Evolutionary conservation across 1,140 invertebrate genomes (phyloP).

Genomic region (Geopemphigus sp.): DNA sequence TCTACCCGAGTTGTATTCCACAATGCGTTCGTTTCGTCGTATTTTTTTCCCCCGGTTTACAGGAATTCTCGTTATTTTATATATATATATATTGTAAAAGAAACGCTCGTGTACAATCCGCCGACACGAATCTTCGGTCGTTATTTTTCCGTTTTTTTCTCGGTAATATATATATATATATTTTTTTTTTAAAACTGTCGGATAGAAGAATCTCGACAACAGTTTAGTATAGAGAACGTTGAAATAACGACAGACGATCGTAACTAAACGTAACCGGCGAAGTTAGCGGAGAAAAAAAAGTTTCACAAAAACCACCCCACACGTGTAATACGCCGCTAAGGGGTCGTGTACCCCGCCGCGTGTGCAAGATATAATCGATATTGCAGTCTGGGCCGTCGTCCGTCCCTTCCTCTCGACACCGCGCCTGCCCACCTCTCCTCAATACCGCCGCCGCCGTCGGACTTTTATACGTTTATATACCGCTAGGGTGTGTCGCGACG

Average conservation of each 20-base stretch:
- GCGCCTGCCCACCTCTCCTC: background rate
- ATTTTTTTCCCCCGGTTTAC: slow-evolving; percentile 11
- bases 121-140: slow-evolving; percentile 5
- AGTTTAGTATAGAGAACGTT: too few relatives aligned
- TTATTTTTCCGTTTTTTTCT: slow-evolving; percentile 1
- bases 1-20: slow-evolving; percentile 4
- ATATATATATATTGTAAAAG: background rate
- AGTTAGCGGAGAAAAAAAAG: too few relatives aligned
- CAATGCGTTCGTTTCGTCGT: slow-evolving; percentile 24
- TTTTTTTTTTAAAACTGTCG: background rate
- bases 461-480: background rate
- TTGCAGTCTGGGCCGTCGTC: slow-evolving; percentile 47
- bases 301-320: background rate
- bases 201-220: background rate
- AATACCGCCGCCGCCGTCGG: background rate
- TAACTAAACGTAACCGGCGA: too few relatives aligned
- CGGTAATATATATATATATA: background rate
- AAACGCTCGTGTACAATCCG: background rate
- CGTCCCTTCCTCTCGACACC: slow-evolving; percentile 30
- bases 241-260: too few relatives aligned
- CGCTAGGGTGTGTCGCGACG: slow-evolving; percentile 40
- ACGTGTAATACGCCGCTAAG: slow-evolving; percentile 39
- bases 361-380: slow-evolving; percentile 44
- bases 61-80: slow-evolving; percentile 25
- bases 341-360: slow-evolving; percentile 38